phyloP scores from a whole-genome alignment of 2,888 invertebrate species.

The Ormyrus rosae region DNA sequence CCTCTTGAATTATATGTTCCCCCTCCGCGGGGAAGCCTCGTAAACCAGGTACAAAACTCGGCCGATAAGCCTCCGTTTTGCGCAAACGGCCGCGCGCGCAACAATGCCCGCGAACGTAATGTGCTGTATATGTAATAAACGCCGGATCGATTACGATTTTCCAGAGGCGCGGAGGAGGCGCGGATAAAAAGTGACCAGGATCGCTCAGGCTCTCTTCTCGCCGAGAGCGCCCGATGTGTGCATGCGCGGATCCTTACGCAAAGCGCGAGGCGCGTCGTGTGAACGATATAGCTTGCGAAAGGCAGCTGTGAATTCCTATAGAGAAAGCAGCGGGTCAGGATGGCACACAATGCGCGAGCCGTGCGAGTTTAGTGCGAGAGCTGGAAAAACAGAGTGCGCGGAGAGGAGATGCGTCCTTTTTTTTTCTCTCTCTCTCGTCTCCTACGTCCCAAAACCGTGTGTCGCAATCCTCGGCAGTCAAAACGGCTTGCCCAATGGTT shows the following conservation, averaged over 20 bases:
- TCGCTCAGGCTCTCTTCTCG: neutral
- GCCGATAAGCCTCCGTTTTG: neutral
- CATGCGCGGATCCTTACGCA: conserved; percentile 11
- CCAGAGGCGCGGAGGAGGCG: neutral
- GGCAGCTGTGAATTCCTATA: conserved; percentile 49
- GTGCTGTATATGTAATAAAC: neutral
- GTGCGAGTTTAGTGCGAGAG: conserved; percentile 23
- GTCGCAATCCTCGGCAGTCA: too few relatives aligned
- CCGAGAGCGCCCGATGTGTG: too few relatives aligned
- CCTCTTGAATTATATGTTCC: conserved; percentile 24
- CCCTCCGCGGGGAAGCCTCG: neutral
- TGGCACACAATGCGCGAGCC: conserved; percentile 34
- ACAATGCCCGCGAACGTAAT: too few relatives aligned
- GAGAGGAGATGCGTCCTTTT: too few relatives aligned
- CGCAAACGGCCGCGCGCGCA: neutral
- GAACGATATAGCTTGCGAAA: conserved; percentile 53
- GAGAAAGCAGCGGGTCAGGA: conserved; percentile 49
- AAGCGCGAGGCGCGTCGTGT: conserved; percentile 25
- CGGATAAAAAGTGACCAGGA: neutral
- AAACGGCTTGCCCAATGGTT: too few relatives aligned
- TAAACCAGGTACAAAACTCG: neutral
- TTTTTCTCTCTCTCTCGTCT: too few relatives aligned
- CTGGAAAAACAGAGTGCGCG: neutral
- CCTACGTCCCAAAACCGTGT: too few relatives aligned
- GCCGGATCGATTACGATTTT: conserved; percentile 13